A percentile compares a stretch with the other conserved stretches of the same genome.
phyloP scores from a whole-genome alignment of 2,888 invertebrate species.

The Zeuzera pyrina region DNA sequence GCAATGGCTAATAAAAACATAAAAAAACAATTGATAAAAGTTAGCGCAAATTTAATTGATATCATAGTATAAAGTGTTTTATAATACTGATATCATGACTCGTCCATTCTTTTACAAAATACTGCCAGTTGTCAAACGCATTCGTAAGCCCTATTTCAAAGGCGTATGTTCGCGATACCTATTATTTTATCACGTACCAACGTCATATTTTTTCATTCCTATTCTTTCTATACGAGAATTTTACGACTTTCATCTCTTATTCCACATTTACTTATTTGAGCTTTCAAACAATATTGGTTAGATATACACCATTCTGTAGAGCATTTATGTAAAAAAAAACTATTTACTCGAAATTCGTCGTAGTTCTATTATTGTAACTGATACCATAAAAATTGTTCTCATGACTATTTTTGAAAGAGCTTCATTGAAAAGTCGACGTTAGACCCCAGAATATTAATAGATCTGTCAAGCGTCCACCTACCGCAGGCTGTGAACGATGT shows the following conservation, averaged over 20 bases:
- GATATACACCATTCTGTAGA: neutral
- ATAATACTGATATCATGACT: too few species aligned
- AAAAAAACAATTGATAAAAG: too few species aligned
- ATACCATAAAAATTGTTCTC: too few species aligned
- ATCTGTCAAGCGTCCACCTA: conserved; percentile 50
- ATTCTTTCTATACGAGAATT: conserved; percentile 24
- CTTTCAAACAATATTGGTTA: neutral
- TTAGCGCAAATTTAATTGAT: too few species aligned
- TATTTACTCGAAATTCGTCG: too few species aligned
- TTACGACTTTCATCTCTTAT: conserved; percentile 21
- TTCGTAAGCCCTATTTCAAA: conserved; percentile 36
- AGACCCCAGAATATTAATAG: too few species aligned
- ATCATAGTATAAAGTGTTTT: too few species aligned
- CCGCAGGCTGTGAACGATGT: too few species aligned
- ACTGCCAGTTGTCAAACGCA: conserved; percentile 48
- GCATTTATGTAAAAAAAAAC: neutral
- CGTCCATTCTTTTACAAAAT: conserved; percentile 43
- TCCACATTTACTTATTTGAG: neutral
- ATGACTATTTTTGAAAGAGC: too few species aligned
- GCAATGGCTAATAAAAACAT: too few species aligned
- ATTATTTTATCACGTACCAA: conserved; percentile 52
- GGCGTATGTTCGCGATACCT: conserved; percentile 33
- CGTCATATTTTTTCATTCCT: conserved; percentile 33
- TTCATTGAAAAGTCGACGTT: conserved; percentile 49
- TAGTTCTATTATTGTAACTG: too few species aligned